Evolutionary conservation across 1,140 invertebrate genomes (phyloP), one percentile per base, ranked within the genome.

Genomic region (Leptinotarsa defecta): DNA sequence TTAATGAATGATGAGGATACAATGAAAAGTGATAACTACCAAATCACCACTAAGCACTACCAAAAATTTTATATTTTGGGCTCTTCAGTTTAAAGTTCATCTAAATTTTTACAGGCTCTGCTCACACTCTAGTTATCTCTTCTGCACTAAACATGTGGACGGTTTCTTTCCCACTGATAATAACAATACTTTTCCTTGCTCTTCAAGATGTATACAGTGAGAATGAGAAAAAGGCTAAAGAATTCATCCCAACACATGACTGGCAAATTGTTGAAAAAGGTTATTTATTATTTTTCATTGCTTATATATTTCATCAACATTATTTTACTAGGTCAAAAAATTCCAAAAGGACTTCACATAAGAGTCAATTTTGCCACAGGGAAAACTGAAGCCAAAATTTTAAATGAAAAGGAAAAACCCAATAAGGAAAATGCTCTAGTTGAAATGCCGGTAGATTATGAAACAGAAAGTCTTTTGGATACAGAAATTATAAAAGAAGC

Each of bases 291-390:
- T 64, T 69, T 1, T 20, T 43, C 75, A 69, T 20, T 48, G 43
- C 34, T 71, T 52, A 52, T 63, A 20, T 8, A 24, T 24, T 61
- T 17, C 13, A 48, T 62, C 27, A 68, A 68, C n/a, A 72, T 70
- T 34, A 52, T 73, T 74, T 76, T 85, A 86, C 73, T 75, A 93
- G 93, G 91, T 73, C 92, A 92, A 85, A 85, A 88, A 48, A 90
- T 95, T 77, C 93, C 93, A 8, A 83, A 86, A 72, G 94, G 94
- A 5, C 83, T 95, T 2, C 93, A 95, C 85, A 87, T 94, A 4
- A 86, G 93, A 57, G 88, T 94, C 71, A 93, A 95, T 87, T 86
- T 95, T 17, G 80, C 91, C 83, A 94, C 92, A 27, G 93, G 92
- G 13, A 79, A 89, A 73, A 91, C 88, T 68, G 92, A 95, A 83